A percentile compares a stretch with the other conserved stretches of the same genome.
Evolutionary conservation across 2,888 invertebrate genomes (phyloP).

Genomic region (Entomobrya multifasciata): DNA sequence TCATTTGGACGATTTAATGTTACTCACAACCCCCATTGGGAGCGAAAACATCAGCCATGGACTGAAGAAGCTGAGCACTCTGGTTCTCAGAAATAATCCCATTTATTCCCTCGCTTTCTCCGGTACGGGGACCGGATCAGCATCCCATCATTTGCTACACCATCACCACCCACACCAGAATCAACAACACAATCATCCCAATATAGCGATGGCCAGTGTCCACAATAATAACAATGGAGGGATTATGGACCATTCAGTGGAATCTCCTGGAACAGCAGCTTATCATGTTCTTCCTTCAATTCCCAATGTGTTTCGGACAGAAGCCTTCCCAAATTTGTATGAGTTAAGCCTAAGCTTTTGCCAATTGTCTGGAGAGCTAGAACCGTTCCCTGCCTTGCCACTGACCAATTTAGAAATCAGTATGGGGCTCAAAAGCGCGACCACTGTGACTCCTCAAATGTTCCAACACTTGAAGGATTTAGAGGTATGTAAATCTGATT

Average conservation of each 20-base stretch:
- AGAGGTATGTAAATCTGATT: too few species aligned
- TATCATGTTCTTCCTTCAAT: slow-evolving; percentile 69
- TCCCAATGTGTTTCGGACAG: slow-evolving; percentile 87
- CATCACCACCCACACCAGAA: slow-evolving; percentile 40
- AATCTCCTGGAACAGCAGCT: slow-evolving; percentile 38
- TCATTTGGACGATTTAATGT: slow-evolving; percentile 87
- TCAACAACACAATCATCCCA: background rate
- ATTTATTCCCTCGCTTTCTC: slow-evolving; percentile 85
- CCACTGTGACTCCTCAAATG: slow-evolving; percentile 81
- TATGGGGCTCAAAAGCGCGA: slow-evolving; percentile 89
- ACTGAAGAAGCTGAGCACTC: slow-evolving; percentile 87
- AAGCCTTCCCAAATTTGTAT: slow-evolving; percentile 86
- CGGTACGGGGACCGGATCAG: slow-evolving; percentile 19
- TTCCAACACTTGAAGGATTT: slow-evolving; percentile 81
- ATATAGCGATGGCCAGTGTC: too few species aligned
- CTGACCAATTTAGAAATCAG: slow-evolving; percentile 92
- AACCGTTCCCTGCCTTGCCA: slow-evolving; percentile 88
- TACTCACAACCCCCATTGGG: slow-evolving; percentile 44
- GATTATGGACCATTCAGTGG: slow-evolving; percentile 61
- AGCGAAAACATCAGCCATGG: background rate
- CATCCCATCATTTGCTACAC: slow-evolving; percentile 1
- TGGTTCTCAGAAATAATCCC: slow-evolving; percentile 91
- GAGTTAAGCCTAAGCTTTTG: slow-evolving; percentile 96
- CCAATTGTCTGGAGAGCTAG: slow-evolving; percentile 88
- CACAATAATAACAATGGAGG: slow-evolving; percentile 33